Evolutionary conservation across 2,888 invertebrate genomes (phyloP), one percentile per base, ranked within the genome.

Genomic region (Chrysolina americana): DNA sequence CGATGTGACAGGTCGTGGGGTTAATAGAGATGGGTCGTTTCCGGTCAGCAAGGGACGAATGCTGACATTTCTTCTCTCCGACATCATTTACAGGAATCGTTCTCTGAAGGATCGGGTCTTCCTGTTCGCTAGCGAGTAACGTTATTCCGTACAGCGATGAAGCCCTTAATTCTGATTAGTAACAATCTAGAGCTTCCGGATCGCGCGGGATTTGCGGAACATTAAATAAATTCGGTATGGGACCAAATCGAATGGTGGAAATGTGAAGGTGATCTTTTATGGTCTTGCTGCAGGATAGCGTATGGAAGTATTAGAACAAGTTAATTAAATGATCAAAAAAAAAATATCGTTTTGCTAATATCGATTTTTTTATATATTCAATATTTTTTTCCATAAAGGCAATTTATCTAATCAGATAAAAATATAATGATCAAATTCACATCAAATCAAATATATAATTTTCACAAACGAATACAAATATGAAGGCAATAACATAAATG

Each of bases 1-100:
- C 53, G 65, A 70, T 62, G 63, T 71, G 82, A 82, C 82, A 82
- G 82, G 79, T 80, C 82, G 82, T 71, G 80, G 81, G 83, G 84
- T 84, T 84, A 84, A 83, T 83, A 81, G 83, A 74, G 79, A 82
- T 81, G 81, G 84, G 83, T 83, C 82, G 78, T 76, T 82, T 82
- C 80, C 82, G 83, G 81, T 82, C 81, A 82, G 81, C 76, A 78
- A 78, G 76, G 82, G 82, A 83, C 83, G 83, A 84, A 84, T 79
- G 79, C 81, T 82, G 84, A 83, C 83, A 82, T 83, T 79, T 78
- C 72, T 73, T 68, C 69, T 75, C 71, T 73, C 70, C 70, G 64
- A 63, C 71, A 68, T 65, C 71, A 74, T 71, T 74, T 71, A 74
- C 68, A 70, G 68, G 41, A 41, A 68, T 68, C 68, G 53, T 8